Conservation (phyloP, 2,797 vertebrate genomes). For the Neopelma chrysocephalum region DNA sequence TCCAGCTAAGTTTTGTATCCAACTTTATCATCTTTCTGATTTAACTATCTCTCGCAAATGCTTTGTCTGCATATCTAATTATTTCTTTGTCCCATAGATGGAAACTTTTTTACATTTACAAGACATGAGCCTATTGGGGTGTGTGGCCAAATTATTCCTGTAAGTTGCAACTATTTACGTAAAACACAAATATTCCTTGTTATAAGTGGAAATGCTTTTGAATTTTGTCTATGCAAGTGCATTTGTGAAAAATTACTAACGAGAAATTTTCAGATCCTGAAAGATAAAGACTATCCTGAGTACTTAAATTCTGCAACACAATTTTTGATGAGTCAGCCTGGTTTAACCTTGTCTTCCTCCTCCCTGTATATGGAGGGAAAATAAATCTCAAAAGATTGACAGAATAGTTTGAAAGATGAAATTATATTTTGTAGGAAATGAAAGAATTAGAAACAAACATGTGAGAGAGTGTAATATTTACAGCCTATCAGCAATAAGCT, state of each 20-base stretch:
- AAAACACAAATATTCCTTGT: background rate
- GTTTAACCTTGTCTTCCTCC: background rate
- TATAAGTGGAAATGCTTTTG: background rate
- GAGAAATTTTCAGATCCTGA: background rate
- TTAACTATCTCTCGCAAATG: background rate
- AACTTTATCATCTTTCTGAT: background rate
- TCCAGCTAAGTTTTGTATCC: background rate
- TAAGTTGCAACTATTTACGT: constrained; percentile 73
- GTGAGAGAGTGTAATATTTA: background rate
- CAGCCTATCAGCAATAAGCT: background rate
- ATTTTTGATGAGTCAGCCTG: background rate
- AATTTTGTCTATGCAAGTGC: background rate
- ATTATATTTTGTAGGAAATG: background rate
- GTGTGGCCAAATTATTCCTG: constrained; percentile 90
- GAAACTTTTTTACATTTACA: constrained; percentile 87
- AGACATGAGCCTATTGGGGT: constrained; percentile 88
- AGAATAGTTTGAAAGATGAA: background rate
- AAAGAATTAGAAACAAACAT: background rate
- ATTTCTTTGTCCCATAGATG: constrained; percentile 75
- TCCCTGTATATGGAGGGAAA: background rate
- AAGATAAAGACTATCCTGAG: background rate
- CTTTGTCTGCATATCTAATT: background rate
- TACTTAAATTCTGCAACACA: background rate
- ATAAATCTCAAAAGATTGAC: background rate
- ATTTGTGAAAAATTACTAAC: background rate